phyloP scores from a whole-genome alignment of 2,113 vertebrate genomes.

The Tinamus guttatus region DNA sequence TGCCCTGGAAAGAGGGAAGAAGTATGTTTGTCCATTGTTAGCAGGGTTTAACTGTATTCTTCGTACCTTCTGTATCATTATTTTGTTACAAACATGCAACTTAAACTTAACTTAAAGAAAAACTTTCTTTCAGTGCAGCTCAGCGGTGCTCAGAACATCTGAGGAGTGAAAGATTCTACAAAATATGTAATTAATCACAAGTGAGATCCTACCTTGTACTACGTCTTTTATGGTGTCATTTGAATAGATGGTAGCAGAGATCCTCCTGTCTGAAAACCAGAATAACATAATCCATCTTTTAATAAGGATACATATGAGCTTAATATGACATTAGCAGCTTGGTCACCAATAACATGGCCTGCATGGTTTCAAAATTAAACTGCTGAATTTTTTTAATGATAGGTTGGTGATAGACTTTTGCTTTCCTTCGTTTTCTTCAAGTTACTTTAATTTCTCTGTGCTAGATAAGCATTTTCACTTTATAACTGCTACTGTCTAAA shows the following conservation, averaged over 20 bases:
- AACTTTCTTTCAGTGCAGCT: background rate
- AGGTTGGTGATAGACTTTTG: background rate
- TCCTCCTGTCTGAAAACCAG: background rate
- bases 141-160: background rate
- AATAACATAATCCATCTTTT: background rate
- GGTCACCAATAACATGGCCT: background rate
- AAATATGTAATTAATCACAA: background rate
- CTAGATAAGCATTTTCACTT: background rate
- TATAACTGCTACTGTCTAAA: background rate
- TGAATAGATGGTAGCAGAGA: conserved; percentile 23
- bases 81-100: background rate
- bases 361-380: background rate
- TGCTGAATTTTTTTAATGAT: background rate
- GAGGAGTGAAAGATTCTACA: background rate
- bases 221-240: background rate
- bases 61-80: background rate
- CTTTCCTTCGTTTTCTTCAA: background rate
- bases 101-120: background rate
- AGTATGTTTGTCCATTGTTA: background rate
- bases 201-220: conserved; percentile 23
- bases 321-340: background rate
- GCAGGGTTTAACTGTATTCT: background rate
- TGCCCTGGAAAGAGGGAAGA: background rate
- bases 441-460: background rate
- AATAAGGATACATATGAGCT: background rate